Conservation (phyloP, 2,797 vertebrate genomes). For the Decapterus maruadsi region DNA sequence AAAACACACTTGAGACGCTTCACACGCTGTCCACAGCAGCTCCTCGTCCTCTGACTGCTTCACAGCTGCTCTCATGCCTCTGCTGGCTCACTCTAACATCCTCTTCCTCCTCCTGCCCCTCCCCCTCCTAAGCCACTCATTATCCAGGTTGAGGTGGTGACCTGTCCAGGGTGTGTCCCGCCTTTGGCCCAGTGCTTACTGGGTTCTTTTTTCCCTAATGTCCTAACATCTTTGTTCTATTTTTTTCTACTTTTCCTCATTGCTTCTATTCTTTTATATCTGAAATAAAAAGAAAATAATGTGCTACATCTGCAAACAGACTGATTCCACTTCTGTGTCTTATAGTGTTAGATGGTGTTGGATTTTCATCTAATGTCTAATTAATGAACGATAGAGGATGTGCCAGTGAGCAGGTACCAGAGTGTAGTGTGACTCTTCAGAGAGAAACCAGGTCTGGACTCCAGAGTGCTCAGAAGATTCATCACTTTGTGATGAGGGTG, state of each 20-base stretch:
- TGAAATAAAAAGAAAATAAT: slow-evolving; percentile 37
- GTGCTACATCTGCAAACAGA: not conserved
- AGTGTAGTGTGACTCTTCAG: no score
- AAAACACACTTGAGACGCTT: slow-evolving; percentile 20
- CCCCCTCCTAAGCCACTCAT: slow-evolving; percentile 4
- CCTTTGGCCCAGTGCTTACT: slow-evolving; percentile 42
- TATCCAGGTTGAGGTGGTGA: slow-evolving; percentile 22
- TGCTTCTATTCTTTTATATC: slow-evolving; percentile 46
- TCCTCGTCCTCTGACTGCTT: slow-evolving; percentile 9
- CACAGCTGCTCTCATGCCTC: slow-evolving; percentile 28
- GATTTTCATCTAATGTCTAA: not conserved
- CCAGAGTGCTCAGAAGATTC: no score
- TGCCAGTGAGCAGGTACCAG: not conserved
- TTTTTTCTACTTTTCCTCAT: slow-evolving; percentile 34
- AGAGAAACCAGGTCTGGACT: no score
- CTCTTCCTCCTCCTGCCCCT: not conserved
- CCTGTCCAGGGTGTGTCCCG: slow-evolving; percentile 10
- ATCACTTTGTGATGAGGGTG: no score
- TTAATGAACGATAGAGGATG: not conserved
- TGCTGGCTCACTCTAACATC: slow-evolving; percentile 18
- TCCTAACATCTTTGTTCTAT: slow-evolving; percentile 17
- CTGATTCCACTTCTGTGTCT: not conserved
- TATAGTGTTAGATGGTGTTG: not conserved
- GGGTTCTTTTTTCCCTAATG: slow-evolving; percentile 24
- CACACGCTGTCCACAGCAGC: slow-evolving; percentile 18